A percentile compares a stretch with the other conserved stretches of the same genome.
Evolutionary conservation across 2,113 vertebrate species (phyloP).

Genomic region (Sarotherodon lohbergeri): DNA sequence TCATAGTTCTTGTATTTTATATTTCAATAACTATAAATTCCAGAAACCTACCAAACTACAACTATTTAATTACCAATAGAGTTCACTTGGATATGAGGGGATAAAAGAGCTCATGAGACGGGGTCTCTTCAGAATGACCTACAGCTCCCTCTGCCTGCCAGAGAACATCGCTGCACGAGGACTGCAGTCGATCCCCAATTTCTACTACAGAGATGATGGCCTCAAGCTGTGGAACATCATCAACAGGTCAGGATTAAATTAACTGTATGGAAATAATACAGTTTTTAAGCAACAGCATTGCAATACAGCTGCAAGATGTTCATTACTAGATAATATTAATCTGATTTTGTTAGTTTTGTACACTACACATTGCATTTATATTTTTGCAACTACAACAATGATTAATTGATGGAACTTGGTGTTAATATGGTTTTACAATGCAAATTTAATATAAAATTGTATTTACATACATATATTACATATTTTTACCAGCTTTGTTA

Average conservation of each 20-base stretch:
- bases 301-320: not conserved
- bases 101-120: constrained; percentile 21
- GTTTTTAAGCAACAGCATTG: not conserved
- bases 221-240: constrained; percentile 49
- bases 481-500: constrained; percentile 64
- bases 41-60: not conserved
- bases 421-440: not conserved
- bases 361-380: not conserved
- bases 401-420: not conserved
- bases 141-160: constrained; percentile 52
- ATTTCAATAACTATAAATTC: not conserved
- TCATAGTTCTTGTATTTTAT: not conserved
- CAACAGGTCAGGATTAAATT: not conserved
- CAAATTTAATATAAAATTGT: not conserved
- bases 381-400: not conserved
- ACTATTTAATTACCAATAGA: not conserved
- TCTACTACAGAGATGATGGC: constrained; percentile 59
- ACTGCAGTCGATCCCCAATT: constrained; percentile 40
- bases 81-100: constrained; percentile 17
- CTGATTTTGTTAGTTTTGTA: not conserved
- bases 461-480: not conserved
- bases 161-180: constrained; percentile 46
- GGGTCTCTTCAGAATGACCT: not conserved
- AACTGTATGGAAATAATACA: not conserved
- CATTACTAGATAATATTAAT: not conserved